Evolutionary conservation across 2,113 vertebrate species (phyloP).

Genomic region (Myiagra hebetior): DNA sequence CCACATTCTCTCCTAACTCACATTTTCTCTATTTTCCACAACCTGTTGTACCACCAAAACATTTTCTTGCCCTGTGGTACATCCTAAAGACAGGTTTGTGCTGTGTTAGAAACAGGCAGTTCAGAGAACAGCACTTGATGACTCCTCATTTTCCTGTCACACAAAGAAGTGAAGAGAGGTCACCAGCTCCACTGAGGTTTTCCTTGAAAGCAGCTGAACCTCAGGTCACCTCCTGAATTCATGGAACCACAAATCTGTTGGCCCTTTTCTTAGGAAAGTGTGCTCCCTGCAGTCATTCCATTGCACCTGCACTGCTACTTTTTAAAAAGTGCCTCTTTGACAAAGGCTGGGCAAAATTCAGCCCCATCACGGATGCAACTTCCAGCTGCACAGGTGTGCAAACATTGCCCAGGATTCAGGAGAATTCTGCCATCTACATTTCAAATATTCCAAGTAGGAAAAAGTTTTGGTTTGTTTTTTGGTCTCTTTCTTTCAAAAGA

Average conservation of each 20-base stretch:
- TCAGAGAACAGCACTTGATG: not conserved
- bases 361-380: not conserved
- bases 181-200: not conserved
- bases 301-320: not conserved
- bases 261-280: not conserved
- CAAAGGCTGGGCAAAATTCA: not conserved
- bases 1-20: not conserved
- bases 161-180: not conserved
- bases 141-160: not conserved
- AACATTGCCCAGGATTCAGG: not conserved
- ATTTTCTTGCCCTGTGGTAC: not conserved
- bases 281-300: not conserved
- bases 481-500: not conserved
- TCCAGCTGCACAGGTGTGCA: not conserved
- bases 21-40: not conserved
- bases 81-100: not conserved
- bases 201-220: not conserved
- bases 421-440: not conserved
- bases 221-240: not conserved
- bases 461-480: not conserved
- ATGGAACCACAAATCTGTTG: accelerated
- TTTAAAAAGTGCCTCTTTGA: not conserved
- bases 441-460: not conserved
- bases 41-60: not conserved
- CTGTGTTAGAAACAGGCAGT: not conserved